Base-by-base conservation (phyloP, 2,888 invertebrate species). In the Muscina levida region DNA sequence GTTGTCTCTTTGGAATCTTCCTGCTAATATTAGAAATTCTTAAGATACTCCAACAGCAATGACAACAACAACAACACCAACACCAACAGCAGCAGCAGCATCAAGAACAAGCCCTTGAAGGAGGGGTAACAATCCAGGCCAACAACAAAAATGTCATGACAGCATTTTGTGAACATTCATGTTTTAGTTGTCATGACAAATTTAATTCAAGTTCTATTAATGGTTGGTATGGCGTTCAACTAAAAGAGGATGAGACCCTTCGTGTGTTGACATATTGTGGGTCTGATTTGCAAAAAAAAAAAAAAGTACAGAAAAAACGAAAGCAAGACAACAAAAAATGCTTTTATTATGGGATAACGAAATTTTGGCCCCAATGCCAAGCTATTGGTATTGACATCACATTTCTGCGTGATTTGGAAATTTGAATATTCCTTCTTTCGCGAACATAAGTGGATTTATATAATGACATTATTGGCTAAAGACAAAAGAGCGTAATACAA, bases 21-120 rank as follows among this genome's bases (percentile, higher is more conserved):
- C 53, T 46, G 71, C 81, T 74, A 74, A 81, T 77, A 77, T 77
- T 77, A 31, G 44, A 74, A 46, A 81, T 77, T 77, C 71, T 77
- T 48, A 53, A 68, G 53, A 81, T 68, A 11, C 39, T 59, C 39
- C 37, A 42, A 42, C n/a, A 42, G 22, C 42, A 42, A 42, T 13
- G 39, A 62, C 44, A 31, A 48, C 26, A 71, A 59, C 31, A 26
- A n/a, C n/a, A n/a, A n/a, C n/a, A 26, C 65, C 22, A 39, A 53
- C 66, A 70, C 48, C 51, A 70, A 17, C 17, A 77, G 65, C n/a
- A n/a, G n/a, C n/a, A n/a, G n/a, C 53, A 66, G 19, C 53, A 53
- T 24, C 1, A n/a, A n/a, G n/a, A n/a, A 17, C 26, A 19, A 11
- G 66, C 42, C 59, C n/a, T 48, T 48, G 53, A 5, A 31, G 56